Percentiles rank a stretch among this genome's conserved stretches.
These are phyloP conservation scores for Phaethornis superciliosus DNA, from an alignment of 2,113 vertebrate species.

Conservation along the genomic window DNA sequence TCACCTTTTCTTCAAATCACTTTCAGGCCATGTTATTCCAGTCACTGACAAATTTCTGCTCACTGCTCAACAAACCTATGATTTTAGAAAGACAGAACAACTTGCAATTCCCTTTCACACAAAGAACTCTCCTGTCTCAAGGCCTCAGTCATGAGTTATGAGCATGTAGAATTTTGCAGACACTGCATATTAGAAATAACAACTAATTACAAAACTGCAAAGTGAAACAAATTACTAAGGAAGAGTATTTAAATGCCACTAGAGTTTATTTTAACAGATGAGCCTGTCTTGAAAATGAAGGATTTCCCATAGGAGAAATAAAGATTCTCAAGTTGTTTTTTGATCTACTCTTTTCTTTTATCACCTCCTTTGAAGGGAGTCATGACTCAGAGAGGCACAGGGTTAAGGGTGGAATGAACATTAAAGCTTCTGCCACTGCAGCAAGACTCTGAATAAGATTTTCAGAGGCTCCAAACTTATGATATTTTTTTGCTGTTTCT, in stretches of 20 bases:
- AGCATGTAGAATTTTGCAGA: not conserved
- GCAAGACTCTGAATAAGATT: not conserved
- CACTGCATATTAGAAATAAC: conserved; percentile 14
- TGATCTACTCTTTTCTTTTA: conserved; percentile 21
- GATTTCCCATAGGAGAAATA: not conserved
- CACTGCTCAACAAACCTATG: not conserved
- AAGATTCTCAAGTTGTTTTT: conserved; percentile 24
- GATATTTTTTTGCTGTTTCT: not conserved
- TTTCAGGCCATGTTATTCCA: not conserved
- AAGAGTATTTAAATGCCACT: conserved; percentile 29
- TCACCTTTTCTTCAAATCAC: not conserved
- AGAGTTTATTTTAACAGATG: conserved; percentile 31
- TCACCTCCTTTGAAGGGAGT: conserved; percentile 24
- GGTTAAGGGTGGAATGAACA: conserved; percentile 28
- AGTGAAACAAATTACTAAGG: conserved; percentile 32
- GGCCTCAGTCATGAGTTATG: not conserved
- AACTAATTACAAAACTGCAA: conserved; percentile 53
- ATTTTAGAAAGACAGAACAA: conserved; percentile 29
- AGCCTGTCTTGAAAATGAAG: conserved; percentile 8
- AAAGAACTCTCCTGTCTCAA: not conserved
- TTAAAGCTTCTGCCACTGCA: not conserved
- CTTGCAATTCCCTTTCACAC: not conserved
- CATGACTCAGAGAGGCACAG: not conserved
- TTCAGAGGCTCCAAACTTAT: not conserved
- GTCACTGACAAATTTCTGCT: not conserved